Percentiles rank a stretch among this genome's conserved stretches.
phyloP scores from a whole-genome alignment of 2,113 vertebrate species.

The Halichoeres trimaculatus region DNA sequence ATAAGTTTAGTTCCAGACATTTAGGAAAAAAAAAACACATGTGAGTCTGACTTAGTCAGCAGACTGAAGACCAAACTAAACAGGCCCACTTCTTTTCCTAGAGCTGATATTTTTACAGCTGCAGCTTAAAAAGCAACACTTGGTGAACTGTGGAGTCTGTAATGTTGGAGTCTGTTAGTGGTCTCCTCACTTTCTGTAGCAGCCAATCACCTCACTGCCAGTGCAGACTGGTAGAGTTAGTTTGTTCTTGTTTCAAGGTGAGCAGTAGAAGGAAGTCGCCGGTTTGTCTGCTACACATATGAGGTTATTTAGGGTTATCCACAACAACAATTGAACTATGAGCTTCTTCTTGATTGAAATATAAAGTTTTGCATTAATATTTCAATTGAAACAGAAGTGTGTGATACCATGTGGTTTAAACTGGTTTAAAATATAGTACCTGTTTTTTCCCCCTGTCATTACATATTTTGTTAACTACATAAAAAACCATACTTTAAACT shows the following conservation, averaged over 20 bases:
- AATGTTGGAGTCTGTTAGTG: not conserved
- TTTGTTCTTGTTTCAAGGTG: constrained; percentile 65
- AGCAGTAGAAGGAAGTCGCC: constrained; percentile 29
- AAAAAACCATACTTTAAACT: too few species aligned
- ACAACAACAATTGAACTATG: not conserved
- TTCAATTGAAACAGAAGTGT: too few species aligned
- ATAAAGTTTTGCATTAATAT: too few species aligned
- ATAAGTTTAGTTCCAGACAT: not conserved
- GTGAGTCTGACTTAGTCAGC: constrained; percentile 46
- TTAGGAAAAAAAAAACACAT: constrained; percentile 21
- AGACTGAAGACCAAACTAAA: constrained; percentile 50
- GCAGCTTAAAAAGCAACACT: constrained; percentile 28
- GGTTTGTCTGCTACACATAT: constrained; percentile 34
- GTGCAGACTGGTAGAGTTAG: constrained; percentile 17
- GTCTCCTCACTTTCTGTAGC: constrained; percentile 7
- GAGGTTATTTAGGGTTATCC: constrained; percentile 26
- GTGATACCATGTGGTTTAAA: too few species aligned
- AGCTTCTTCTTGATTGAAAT: too few species aligned
- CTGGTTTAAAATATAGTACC: too few species aligned
- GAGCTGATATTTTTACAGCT: constrained; percentile 73
- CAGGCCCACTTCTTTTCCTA: constrained; percentile 18
- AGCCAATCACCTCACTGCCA: not conserved
- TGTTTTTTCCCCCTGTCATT: too few species aligned
- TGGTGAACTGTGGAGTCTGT: constrained; percentile 3
- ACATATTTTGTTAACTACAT: too few species aligned